These are phyloP conservation scores for Ceratitis capitata DNA, from an alignment of 1,140 invertebrate genomes.

Conservation along the genomic window DNA sequence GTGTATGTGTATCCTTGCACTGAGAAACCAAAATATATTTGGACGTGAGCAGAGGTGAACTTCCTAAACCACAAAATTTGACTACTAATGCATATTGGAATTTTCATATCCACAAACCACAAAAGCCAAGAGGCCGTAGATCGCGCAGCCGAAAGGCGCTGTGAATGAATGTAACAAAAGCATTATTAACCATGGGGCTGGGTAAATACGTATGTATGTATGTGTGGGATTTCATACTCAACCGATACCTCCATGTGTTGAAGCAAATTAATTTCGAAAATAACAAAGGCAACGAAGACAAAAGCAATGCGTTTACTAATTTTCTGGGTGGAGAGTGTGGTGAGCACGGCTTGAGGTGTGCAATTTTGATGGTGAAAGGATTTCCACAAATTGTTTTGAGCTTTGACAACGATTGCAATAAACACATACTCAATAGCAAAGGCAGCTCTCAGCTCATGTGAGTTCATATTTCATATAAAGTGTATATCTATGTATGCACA, in stretches of 20 bases:
- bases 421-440: background rate
- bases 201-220: background rate
- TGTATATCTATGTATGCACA: background rate
- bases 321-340: background rate
- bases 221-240: too few species aligned
- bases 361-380: background rate
- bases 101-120: background rate
- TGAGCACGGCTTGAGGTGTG: background rate
- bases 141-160: too few species aligned
- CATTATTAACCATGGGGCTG: too few species aligned
- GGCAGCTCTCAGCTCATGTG: background rate
- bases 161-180: background rate
- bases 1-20: background rate
- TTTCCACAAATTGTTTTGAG: slow-evolving; percentile 3
- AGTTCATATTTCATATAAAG: background rate
- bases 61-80: background rate
- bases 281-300: background rate
- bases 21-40: background rate
- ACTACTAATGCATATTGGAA: background rate
- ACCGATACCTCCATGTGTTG: background rate
- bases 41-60: background rate
- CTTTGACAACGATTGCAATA: background rate
- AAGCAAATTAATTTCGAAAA: slow-evolving; percentile 11
- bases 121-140: too few species aligned
- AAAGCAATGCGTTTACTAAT: slow-evolving; percentile 10